A percentile compares a stretch with the other conserved stretches of the same genome.
These are phyloP conservation scores for Lagria hirta DNA, from an alignment of 2,888 invertebrate species.

Conservation along the genomic window DNA sequence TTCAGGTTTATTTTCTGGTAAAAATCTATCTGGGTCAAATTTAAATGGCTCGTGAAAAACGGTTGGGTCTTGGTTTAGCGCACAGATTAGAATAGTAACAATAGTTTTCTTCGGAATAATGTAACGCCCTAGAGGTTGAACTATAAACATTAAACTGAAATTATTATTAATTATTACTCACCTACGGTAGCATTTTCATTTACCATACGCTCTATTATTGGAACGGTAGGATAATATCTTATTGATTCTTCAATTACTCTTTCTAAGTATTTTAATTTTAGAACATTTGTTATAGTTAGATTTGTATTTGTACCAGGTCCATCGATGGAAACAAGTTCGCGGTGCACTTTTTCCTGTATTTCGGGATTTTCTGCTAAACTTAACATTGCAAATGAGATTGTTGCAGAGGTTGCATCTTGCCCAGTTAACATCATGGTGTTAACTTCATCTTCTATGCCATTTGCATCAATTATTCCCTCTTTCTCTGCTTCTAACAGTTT, in stretches of 20 bases:
- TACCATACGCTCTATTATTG: constrained; percentile 23
- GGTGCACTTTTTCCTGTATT: constrained; percentile 32
- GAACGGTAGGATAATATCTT: constrained; percentile 26
- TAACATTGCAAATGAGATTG: constrained; percentile 29
- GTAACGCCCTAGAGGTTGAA: constrained; percentile 15
- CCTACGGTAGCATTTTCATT: constrained; percentile 20
- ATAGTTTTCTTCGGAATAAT: constrained; percentile 19
- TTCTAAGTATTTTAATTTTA: constrained; percentile 34
- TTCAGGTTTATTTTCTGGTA: constrained; percentile 44
- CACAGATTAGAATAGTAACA: constrained; percentile 13
- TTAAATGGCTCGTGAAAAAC: constrained; percentile 54
- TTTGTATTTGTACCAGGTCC: constrained; percentile 17
- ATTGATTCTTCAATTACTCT: constrained; percentile 31
- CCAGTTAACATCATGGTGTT: constrained; percentile 60
- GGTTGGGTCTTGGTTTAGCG: constrained; percentile 15
- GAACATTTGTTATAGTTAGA: constrained; percentile 24
- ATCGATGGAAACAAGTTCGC: constrained; percentile 27
- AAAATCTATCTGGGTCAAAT: constrained; percentile 48
- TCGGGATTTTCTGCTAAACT: constrained; percentile 28
- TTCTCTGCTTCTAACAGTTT: constrained; percentile 52
- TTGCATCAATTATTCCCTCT: constrained; percentile 47
- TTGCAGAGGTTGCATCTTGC: constrained; percentile 33
- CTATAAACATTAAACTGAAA: no score
- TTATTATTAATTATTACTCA: no score
- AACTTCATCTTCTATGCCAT: constrained; percentile 58